phyloP scores from a whole-genome alignment of 1,140 invertebrate species.

The Metopolophium dirhodum region DNA sequence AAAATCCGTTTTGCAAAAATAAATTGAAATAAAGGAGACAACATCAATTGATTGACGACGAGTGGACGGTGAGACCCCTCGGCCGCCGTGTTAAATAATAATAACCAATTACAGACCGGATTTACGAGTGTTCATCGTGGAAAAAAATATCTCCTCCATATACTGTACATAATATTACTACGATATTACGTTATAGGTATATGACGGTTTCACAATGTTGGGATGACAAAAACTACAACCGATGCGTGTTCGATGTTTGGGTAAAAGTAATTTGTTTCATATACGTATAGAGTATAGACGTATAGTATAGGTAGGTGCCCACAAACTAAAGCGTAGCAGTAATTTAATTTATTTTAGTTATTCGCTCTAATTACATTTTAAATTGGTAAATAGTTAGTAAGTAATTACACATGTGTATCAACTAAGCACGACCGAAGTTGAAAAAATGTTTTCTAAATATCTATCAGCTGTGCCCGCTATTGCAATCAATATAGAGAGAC shows the following conservation, averaged over 20 bases:
- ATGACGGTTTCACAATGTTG: background rate
- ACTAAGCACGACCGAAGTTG: background rate
- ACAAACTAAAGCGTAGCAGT: background rate
- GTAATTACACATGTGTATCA: background rate
- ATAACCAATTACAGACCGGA: conserved; percentile 52
- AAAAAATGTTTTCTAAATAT: background rate
- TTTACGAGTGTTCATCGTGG: conserved; percentile 28
- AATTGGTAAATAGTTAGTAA: background rate
- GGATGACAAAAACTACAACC: background rate
- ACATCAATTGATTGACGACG: conserved; percentile 45
- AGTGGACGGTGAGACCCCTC: conserved; percentile 29
- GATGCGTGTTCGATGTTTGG: background rate
- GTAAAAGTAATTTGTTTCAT: background rate
- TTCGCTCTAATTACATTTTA: background rate
- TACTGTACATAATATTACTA: background rate
- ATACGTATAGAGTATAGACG: too few relatives aligned
- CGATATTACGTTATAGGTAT: background rate
- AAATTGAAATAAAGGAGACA: conserved; percentile 54
- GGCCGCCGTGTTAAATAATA: conserved; percentile 15
- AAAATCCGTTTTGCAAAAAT: conserved; percentile 44
- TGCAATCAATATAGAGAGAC: background rate
- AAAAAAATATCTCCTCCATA: conserved; percentile 29
- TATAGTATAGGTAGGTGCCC: background rate
- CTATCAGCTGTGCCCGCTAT: background rate
- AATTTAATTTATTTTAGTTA: background rate